Percentiles rank a stretch among this genome's conserved stretches.
Evolutionary conservation across 2,797 vertebrate genomes (phyloP).

Genomic region (Diplodus puntazzo): DNA sequence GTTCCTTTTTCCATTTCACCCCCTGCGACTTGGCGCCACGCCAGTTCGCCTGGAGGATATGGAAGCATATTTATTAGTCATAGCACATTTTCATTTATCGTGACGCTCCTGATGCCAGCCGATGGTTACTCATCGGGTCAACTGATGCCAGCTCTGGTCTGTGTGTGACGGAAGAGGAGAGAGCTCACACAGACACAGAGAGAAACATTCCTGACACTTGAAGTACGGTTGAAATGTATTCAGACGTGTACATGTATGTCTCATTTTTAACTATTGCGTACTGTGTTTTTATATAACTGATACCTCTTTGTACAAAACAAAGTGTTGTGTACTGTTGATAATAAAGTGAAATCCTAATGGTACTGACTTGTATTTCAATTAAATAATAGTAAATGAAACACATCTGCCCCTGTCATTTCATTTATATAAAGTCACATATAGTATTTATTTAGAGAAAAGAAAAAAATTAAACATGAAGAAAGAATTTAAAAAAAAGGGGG

Average conservation of each 20-base stretch:
- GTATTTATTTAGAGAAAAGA: not conserved
- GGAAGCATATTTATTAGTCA: slow-evolving; percentile 77
- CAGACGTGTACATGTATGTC: slow-evolving; percentile 74
- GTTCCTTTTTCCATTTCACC: slow-evolving; percentile 44
- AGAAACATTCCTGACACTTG: slow-evolving; percentile 85
- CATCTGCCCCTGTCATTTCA: not conserved
- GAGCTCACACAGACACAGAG: slow-evolving; percentile 60
- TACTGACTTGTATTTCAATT: slow-evolving; percentile 71
- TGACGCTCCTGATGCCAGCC: slow-evolving; percentile 60
- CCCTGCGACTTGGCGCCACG: slow-evolving; percentile 40
- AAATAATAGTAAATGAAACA: slow-evolving; percentile 59
- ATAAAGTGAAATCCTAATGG: slow-evolving; percentile 62
- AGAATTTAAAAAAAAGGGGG: not conserved
- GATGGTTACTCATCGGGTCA: slow-evolving; percentile 53
- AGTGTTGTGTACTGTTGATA: slow-evolving; percentile 71
- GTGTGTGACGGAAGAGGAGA: slow-evolving; percentile 45
- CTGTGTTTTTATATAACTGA: slow-evolving; percentile 81
- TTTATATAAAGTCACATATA: not conserved
- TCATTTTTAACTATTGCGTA: slow-evolving; percentile 73
- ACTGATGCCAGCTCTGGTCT: slow-evolving; percentile 59
- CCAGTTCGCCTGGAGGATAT: slow-evolving; percentile 47
- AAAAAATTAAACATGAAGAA: no score
- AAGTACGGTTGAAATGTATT: slow-evolving; percentile 81
- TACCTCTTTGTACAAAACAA: slow-evolving; percentile 85
- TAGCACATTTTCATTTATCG: slow-evolving; percentile 75